Base-by-base conservation (phyloP, 2,113 vertebrate species). In the Alectura lathami region DNA sequence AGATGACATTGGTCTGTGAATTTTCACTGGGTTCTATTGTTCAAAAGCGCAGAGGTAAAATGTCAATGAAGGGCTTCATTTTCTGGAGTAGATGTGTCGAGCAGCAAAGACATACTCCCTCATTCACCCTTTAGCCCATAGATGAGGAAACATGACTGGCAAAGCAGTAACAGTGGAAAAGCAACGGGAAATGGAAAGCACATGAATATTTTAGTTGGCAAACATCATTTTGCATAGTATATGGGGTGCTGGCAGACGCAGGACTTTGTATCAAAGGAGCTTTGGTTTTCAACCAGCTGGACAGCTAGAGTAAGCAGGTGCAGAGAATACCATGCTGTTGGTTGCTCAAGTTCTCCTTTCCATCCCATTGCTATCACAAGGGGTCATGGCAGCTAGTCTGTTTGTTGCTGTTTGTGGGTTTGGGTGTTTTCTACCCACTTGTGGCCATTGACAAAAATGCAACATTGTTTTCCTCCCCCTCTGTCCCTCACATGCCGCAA, bases 61-160 rank as follows among this genome's bases (percentile, higher is more conserved):
- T 30, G 7, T 29, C 29, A 32, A 26, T 67, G 57, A 67, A 70
- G 24, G 16, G 12, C 36, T 50, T 36, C 0, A 0, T 24, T 64
- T 7, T 45, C 0, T 9, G 27, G n/a, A 40, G 47, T 27, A 47
- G 21, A 57, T 36, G 5, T 47, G 43, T 40, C 0, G 0, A n/a
- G 6, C 17, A 42, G 22, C 0, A 0, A 9, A 2, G 36, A 23
- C n/a, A 43, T n/a, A 1, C 22, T 77, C 10, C 8, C 40, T 63
- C 22, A 27, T 36, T 56, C 24, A 6, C 23, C 48, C 26, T 36
- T 32, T 32, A 4, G 0, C 20, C 36, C 22, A 10, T 6, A 74
- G 34, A 48, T 47, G 20, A 79, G 27, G 86, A 80, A 76, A 86
- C 2, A 18, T 3, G 5, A 53, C 40, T 30, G n/a, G 17, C 34